Percentiles rank a stretch among this genome's conserved stretches.
Conservation (phyloP, 1,140 invertebrate species). For the Helicoverpa armigera region DNA sequence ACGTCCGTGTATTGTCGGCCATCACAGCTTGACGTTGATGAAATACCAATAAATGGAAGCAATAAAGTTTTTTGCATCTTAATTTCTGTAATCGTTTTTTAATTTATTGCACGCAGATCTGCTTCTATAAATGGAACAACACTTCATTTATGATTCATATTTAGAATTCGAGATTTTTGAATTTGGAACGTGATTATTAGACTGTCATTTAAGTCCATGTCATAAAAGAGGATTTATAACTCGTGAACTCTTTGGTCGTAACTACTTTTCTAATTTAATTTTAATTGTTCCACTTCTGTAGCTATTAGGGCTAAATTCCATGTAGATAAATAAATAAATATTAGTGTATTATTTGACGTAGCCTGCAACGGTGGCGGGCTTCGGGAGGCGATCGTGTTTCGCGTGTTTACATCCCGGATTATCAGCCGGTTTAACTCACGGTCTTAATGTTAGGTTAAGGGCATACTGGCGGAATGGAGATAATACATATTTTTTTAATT, state of each 20-base stretch:
- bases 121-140: not conserved
- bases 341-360: slow-evolving; percentile 47
- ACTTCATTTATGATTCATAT: not conserved
- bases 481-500: no score
- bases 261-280: not conserved
- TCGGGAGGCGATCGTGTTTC: slow-evolving; percentile 83
- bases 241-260: no score
- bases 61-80: slow-evolving; percentile 28
- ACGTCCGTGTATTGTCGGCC: slow-evolving; percentile 21
- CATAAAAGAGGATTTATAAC: no score
- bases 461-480: slow-evolving; percentile 54
- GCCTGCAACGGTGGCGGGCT: slow-evolving; percentile 39
- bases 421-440: slow-evolving; percentile 83
- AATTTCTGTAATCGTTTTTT: slow-evolving; percentile 12
- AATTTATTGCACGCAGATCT: slow-evolving; percentile 8
- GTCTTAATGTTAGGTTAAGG: slow-evolving; percentile 64
- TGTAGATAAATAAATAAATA: slow-evolving; percentile 41
- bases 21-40: slow-evolving; percentile 47
- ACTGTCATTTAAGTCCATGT: no score
- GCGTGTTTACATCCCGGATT: slow-evolving; percentile 85
- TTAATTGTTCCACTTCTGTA: not conserved
- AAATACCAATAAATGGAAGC: slow-evolving; percentile 31
- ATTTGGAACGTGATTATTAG: no score
- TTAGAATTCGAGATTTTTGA: no score
- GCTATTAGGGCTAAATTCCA: slow-evolving; percentile 26